Base-by-base conservation (phyloP, 2,797 vertebrate genomes). In the Triplophysa yarkandensis region DNA sequence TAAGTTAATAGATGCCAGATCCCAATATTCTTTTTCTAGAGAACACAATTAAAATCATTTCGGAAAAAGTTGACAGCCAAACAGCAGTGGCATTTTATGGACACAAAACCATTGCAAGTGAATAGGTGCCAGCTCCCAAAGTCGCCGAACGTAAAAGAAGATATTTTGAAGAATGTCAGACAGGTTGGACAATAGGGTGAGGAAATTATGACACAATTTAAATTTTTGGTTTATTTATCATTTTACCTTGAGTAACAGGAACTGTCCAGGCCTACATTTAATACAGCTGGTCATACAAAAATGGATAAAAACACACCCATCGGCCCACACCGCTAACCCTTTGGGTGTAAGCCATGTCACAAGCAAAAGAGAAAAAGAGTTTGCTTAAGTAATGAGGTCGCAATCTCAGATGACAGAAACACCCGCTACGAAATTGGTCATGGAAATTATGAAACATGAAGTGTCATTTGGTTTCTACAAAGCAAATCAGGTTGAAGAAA, bases 401-500 rank as follows among this genome's bases (percentile, higher is more conserved):
- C 80, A 85, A 83, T 84, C 87, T 80, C 67, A 78, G 44, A 19
- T 46, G 44, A 86, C 84, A 83, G 48, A 78, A 80, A 85, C 81
- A 84, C 83, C 87, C 87, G 87, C 84, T 90, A 77, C 84, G 89
- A 87, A 89, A 90, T 90, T 91, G 90, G 86, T 80, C 83, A 85
- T 81, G 87, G 89, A 90, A 90, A 92, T 91, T 91, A 88, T 85
- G 62, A 82, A 88, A 85, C 82, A 86, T 32, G 41, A 67, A 75
- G 71, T 75, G 63, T 39, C 75, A 48, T 64, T 62, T 14, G 9
- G 58, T 55, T 70, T 78, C 62, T 50, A 64, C 75, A 50, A 70
- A 79, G 68, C 30, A 71, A 87, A 86, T 82, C 76, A 80, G 85
- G 86, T 88, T 88, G 68, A 79, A 87, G 81, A 83, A 86, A 81